Conservation (phyloP, 2,113 vertebrate genomes). For the Lepus europaeus region DNA sequence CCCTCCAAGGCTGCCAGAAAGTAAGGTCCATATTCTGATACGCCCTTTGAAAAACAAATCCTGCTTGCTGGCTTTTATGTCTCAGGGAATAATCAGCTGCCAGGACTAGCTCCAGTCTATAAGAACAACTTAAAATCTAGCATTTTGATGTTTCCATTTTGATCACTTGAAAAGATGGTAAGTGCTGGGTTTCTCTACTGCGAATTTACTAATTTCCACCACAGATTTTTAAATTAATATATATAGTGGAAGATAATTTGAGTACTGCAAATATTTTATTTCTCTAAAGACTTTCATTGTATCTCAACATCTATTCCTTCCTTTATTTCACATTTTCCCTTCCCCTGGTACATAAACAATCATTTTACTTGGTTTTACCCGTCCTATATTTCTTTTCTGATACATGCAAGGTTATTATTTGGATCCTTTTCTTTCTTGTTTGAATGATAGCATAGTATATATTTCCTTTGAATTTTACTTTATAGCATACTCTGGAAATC, state of each 20-base stretch:
- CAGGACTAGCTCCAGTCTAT: neutral
- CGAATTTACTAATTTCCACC: neutral
- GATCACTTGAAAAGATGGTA: neutral
- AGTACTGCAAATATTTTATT: neutral
- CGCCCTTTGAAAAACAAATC: neutral
- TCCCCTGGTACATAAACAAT: neutral
- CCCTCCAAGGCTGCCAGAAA: neutral
- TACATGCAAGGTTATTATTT: no score
- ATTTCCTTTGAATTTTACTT: neutral
- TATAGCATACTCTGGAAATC: neutral
- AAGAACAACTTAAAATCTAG: neutral
- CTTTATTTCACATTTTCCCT: neutral
- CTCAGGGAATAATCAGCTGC: neutral
- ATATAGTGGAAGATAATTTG: neutral
- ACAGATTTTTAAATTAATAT: neutral
- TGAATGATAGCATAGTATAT: no score
- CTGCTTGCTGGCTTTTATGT: no score
- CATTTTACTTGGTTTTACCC: neutral
- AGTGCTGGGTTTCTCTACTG: neutral
- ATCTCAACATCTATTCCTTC: neutral
- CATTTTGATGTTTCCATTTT: neutral
- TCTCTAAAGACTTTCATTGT: neutral
- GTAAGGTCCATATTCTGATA: neutral
- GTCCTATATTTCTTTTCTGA: neutral
- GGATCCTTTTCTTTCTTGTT: no score